Conservation (phyloP, 1,140 invertebrate species). For the Lysiphlebus fabarum region DNA sequence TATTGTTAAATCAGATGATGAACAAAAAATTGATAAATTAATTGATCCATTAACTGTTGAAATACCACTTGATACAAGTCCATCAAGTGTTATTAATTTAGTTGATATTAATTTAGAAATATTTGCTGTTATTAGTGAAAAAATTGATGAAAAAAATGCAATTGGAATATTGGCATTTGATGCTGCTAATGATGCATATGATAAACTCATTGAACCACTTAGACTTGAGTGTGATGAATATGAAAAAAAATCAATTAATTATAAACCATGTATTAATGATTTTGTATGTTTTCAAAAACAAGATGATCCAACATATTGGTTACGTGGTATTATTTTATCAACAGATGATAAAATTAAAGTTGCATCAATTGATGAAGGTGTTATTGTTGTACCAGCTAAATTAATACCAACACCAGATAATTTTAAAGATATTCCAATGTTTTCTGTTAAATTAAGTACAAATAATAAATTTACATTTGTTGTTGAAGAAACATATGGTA, state of each 20-base stretch:
- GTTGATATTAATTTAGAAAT: neutral
- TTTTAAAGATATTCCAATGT: neutral
- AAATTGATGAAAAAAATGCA: slow-evolving; percentile 2
- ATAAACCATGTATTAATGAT: slow-evolving; percentile 24
- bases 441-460: neutral
- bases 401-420: too few relatives aligned
- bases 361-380: neutral
- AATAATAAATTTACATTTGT: too few relatives aligned
- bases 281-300: slow-evolving; percentile 29
- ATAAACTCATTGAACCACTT: slow-evolving; percentile 25
- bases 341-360: neutral
- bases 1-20: neutral
- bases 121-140: neutral
- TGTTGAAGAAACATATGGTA: neutral
- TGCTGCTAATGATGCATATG: neutral
- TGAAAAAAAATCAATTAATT: slow-evolving; percentile 27
- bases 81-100: slow-evolving; percentile 17
- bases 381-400: neutral
- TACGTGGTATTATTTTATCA: neutral
- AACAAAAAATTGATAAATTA: too few relatives aligned
- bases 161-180: slow-evolving; percentile 23
- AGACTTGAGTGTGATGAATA: slow-evolving; percentile 18
- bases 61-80: neutral
- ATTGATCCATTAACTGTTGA: neutral
- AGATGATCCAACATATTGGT: neutral